These are phyloP conservation scores for Gymnocephalus cernua DNA, from an alignment of 2,113 vertebrate species.

Conservation along the genomic window DNA sequence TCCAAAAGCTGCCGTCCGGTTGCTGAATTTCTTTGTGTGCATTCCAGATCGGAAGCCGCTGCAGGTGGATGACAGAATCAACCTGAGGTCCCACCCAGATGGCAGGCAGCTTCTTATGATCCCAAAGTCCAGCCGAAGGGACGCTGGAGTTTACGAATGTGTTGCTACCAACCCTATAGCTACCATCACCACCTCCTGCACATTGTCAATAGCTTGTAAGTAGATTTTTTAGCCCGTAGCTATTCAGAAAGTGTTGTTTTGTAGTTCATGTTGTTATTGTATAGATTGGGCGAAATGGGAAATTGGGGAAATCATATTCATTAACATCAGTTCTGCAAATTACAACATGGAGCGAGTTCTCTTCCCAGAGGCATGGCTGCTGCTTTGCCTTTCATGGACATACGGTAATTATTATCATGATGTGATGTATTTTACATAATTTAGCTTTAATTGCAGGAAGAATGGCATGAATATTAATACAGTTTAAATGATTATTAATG, in stretches of 20 bases:
- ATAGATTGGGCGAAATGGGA: background rate
- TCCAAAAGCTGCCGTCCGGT: background rate
- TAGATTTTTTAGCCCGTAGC: background rate
- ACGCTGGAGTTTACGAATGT: constrained; percentile 92
- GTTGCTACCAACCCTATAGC: constrained; percentile 90
- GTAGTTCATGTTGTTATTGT: background rate
- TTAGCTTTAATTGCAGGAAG: constrained; percentile 55
- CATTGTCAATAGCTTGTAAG: constrained; percentile 92
- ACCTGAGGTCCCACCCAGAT: constrained; percentile 89
- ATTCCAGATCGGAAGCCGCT: constrained; percentile 89
- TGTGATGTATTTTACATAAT: constrained; percentile 53
- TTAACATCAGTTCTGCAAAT: background rate
- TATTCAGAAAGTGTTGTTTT: background rate
- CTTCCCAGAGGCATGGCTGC: background rate
- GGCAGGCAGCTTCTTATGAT: constrained; percentile 93
- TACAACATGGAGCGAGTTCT: background rate
- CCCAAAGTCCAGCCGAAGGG: constrained; percentile 84
- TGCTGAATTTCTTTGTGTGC: background rate
- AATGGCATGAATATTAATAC: constrained; percentile 41
- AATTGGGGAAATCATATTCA: background rate
- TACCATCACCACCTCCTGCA: constrained; percentile 91
- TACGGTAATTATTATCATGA: constrained; percentile 40
- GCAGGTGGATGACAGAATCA: constrained; percentile 82
- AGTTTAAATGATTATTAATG: constrained; percentile 53
- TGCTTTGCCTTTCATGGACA: constrained; percentile 31